Evolutionary conservation across 2,888 invertebrate genomes (phyloP), one percentile per base, ranked within the genome.

Genomic region (Eupithecia abbreviata): DNA sequence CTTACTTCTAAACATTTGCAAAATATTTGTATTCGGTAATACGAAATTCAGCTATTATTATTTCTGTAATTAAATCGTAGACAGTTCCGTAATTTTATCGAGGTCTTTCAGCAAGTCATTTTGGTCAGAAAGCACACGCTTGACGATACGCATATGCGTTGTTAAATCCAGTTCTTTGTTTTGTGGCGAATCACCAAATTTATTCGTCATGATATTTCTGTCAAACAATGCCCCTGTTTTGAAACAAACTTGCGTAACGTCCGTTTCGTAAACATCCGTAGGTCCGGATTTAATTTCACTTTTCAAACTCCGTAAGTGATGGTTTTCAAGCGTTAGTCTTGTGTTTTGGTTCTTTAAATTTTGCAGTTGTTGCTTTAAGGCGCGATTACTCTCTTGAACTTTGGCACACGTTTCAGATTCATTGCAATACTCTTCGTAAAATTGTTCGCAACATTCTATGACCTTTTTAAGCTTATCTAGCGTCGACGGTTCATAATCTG

Each of bases 51-150:
- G 4, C 30, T 65, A 4, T n/a, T n/a, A n/a, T 9, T 7, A 58
- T 18, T 18, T 9, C 82, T 10, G 89, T 85, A 4, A 92, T 71
- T 71, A 79, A 80, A 79, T 85, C 88, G 47, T 92, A 83, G 80
- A 42, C 13, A 69, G 10, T 47, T 69, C 47, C 6, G 30, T 45
- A 13, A 69, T 69, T 47, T 45, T 47, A 47, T 18, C 12, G 18
- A 69, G 47, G 47, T 90, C 88, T 74, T 83, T 80, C 43, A 92
- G 75, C 79, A 91, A 84, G 42, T 72, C 79, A 71, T 90, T 87
- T 84, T 93, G 92, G 82, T 90, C 88, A 43, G 79, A 72, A 2
- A 93, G 84, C 73, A 93, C 85, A 49, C 86, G 86, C 79, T 87
- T 87, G 0, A 92, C 87, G 6, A 88, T 84, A 49, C 82, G 78